Evolutionary conservation across 2,113 vertebrate genomes (phyloP).

Genomic region (Petrocephalus microphthalmus): DNA sequence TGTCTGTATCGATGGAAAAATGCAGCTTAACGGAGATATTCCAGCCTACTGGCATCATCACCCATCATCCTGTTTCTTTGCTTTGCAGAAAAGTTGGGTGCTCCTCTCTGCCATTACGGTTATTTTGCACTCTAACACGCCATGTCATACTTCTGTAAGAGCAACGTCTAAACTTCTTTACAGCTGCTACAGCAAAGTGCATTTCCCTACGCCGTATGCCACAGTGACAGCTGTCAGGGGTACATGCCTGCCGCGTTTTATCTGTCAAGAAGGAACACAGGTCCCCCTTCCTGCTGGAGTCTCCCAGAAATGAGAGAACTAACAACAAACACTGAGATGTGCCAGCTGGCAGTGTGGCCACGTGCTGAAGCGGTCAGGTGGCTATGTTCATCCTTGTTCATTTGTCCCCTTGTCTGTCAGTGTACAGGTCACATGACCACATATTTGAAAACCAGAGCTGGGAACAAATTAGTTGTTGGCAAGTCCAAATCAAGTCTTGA

Average conservation of each 20-base stretch:
- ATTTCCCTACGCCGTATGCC: neutral
- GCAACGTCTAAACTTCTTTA: neutral
- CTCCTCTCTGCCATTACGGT: neutral
- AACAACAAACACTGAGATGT: neutral
- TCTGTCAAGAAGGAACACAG: neutral
- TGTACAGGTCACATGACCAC: neutral
- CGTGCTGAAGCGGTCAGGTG: neutral
- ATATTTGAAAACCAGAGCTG: neutral
- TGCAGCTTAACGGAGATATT: constrained; percentile 2
- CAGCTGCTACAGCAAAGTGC: neutral
- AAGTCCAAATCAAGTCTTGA: no score
- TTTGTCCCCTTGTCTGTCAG: neutral
- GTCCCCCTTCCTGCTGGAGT: neutral
- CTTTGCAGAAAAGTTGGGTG: neutral
- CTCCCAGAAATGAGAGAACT: neutral
- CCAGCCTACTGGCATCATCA: constrained; percentile 8
- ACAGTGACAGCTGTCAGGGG: neutral
- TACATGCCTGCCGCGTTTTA: neutral
- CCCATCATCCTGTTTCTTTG: neutral
- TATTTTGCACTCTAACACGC: neutral
- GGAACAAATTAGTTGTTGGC: no score
- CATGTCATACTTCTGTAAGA: neutral
- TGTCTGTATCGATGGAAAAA: constrained; percentile 1
- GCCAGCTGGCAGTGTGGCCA: neutral
- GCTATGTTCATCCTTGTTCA: neutral